phyloP scores from a whole-genome alignment of 2,113 vertebrate species.

The Oncorhynchus masou region DNA sequence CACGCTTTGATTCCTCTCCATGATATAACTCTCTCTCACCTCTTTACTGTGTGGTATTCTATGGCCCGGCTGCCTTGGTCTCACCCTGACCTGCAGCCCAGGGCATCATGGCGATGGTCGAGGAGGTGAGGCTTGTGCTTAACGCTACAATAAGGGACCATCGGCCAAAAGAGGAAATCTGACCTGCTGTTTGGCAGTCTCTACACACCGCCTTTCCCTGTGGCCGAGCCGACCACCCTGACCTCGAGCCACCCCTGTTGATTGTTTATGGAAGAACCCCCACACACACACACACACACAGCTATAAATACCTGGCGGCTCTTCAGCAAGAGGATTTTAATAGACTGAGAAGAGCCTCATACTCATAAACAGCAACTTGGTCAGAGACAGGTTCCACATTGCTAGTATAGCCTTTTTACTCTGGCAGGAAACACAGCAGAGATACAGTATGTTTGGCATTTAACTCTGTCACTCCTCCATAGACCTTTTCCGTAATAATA shows the following conservation, averaged over 20 bases:
- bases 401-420: background rate
- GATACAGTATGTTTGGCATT: slow-evolving; percentile 1
- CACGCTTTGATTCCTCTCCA: too few relatives aligned
- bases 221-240: background rate
- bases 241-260: slow-evolving; percentile 13
- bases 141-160: background rate
- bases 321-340: slow-evolving; percentile 26
- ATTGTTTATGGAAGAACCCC: slow-evolving; percentile 31
- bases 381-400: background rate
- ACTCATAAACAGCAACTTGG: slow-evolving; percentile 7
- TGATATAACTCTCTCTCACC: too few relatives aligned
- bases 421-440: background rate
- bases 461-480: background rate
- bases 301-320: slow-evolving; percentile 40
- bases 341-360: slow-evolving; percentile 15
- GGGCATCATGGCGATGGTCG: slow-evolving; percentile 8
- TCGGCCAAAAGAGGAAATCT: slow-evolving; percentile 6
- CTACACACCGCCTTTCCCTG: slow-evolving; percentile 1
- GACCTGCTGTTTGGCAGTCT: slow-evolving; percentile 12
- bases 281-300: background rate
- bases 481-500: background rate
- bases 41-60: too few relatives aligned
- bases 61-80: too few relatives aligned
- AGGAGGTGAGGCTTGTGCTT: slow-evolving; percentile 15
- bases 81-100: background rate